phyloP scores from a whole-genome alignment of 23 tunicate species.

The Oikopleura dioica region DNA sequence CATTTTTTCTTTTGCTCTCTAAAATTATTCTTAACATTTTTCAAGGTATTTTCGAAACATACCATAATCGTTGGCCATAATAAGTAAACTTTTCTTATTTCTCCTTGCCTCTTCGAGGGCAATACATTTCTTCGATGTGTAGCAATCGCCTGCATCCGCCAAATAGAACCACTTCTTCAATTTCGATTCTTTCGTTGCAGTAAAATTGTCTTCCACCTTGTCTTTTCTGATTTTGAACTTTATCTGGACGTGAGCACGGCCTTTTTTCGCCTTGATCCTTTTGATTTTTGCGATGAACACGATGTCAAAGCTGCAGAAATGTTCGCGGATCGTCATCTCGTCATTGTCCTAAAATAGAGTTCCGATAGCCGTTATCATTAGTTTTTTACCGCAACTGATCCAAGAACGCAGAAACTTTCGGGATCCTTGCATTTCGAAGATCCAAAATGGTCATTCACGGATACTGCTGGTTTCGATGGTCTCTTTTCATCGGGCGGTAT shows the following conservation, averaged over 20 bases:
- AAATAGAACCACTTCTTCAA: not conserved
- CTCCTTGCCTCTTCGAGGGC: not conserved
- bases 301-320: not conserved
- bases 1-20: no score
- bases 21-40: no score
- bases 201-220: not conserved
- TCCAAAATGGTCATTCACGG: not conserved
- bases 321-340: not conserved
- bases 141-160: not conserved
- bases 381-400: not conserved
- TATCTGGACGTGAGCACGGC: not conserved
- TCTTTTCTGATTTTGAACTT: not conserved
- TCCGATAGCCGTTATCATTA: not conserved
- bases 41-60: no score
- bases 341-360: not conserved
- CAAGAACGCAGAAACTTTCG: constrained; percentile 7
- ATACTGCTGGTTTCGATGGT: not conserved
- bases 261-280: not conserved
- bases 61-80: constrained; percentile 2
- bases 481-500: not conserved
- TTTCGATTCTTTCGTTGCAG: not conserved
- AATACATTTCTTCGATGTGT: not conserved
- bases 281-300: not conserved
- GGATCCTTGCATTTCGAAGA: not conserved
- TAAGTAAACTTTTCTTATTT: not conserved